Conservation (phyloP, 1,140 invertebrate genomes). For the Zaprionus taronus region DNA sequence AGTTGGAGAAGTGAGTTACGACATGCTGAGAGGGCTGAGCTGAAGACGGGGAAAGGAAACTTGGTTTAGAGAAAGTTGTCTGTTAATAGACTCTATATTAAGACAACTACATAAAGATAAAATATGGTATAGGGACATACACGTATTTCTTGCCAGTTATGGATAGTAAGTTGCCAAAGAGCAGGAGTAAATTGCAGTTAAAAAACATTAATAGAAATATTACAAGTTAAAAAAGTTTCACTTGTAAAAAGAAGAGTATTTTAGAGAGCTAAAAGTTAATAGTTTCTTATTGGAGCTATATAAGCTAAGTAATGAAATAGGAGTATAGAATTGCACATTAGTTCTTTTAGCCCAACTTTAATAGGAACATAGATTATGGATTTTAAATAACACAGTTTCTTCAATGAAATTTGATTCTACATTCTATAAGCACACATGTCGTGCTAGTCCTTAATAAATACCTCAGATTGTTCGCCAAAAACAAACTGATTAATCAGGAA, state of each 20-base stretch:
- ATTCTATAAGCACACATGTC: not conserved
- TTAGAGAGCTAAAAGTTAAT: too few relatives aligned
- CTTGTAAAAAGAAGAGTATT: too few relatives aligned
- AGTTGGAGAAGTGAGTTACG: not conserved
- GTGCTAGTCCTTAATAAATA: not conserved
- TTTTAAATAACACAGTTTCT: too few relatives aligned
- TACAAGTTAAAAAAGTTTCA: too few relatives aligned
- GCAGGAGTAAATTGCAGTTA: not conserved
- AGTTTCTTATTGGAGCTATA: too few relatives aligned
- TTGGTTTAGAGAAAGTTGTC: not conserved
- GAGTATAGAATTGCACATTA: too few relatives aligned
- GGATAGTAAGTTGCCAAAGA: not conserved
- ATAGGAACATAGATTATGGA: too few relatives aligned
- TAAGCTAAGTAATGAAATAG: too few relatives aligned
- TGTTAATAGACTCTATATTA: not conserved
- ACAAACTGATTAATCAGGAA: not conserved
- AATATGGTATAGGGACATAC: not conserved
- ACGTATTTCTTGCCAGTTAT: not conserved
- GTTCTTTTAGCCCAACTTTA: too few relatives aligned
- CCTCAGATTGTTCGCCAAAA: not conserved
- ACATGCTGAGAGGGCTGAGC: not conserved
- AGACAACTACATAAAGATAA: not conserved
- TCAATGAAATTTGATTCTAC: not conserved
- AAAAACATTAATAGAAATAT: too few relatives aligned
- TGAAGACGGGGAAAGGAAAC: not conserved